These are phyloP conservation scores for Chrysolina haemoptera DNA, from an alignment of 2,888 invertebrate species.

Conservation along the genomic window DNA sequence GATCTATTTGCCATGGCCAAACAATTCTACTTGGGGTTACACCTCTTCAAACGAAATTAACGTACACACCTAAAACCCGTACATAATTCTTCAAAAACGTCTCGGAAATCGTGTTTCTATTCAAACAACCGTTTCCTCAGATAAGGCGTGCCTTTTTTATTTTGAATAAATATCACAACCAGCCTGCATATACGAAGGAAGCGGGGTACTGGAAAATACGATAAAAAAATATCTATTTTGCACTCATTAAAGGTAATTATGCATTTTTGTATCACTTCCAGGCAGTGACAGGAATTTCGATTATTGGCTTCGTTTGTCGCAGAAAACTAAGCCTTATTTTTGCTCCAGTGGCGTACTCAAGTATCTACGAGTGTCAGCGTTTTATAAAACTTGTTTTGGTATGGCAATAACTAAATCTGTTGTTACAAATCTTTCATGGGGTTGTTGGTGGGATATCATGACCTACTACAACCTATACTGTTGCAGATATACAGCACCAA, in stretches of 20 bases:
- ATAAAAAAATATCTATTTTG: constrained; percentile 36
- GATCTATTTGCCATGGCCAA: constrained; percentile 14
- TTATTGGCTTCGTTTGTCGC: neutral
- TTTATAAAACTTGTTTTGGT: too few relatives aligned
- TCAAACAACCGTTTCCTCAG: constrained; percentile 61
- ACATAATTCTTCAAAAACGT: constrained; percentile 33
- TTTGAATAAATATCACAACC: constrained; percentile 19
- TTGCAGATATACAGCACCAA: too few relatives aligned
- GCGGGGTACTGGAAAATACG: constrained; percentile 15
- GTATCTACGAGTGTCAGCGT: neutral
- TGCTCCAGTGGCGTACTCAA: neutral
- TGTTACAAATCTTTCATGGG: too few relatives aligned
- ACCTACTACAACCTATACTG: too few relatives aligned
- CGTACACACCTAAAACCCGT: constrained; percentile 15
- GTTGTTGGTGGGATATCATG: too few relatives aligned
- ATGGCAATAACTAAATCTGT: neutral
- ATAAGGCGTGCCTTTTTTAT: constrained; percentile 53
- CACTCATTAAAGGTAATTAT: constrained; percentile 36
- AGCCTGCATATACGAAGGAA: constrained; percentile 15
- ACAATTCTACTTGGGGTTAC: constrained; percentile 14
- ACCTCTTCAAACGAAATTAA: constrained; percentile 21
- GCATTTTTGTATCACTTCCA: constrained; percentile 26
- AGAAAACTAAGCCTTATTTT: neutral
- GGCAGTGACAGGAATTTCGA: constrained; percentile 11
- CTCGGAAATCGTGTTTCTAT: constrained; percentile 50